Base-by-base conservation (phyloP, 2,888 invertebrate species). In the Anodontia alba region DNA sequence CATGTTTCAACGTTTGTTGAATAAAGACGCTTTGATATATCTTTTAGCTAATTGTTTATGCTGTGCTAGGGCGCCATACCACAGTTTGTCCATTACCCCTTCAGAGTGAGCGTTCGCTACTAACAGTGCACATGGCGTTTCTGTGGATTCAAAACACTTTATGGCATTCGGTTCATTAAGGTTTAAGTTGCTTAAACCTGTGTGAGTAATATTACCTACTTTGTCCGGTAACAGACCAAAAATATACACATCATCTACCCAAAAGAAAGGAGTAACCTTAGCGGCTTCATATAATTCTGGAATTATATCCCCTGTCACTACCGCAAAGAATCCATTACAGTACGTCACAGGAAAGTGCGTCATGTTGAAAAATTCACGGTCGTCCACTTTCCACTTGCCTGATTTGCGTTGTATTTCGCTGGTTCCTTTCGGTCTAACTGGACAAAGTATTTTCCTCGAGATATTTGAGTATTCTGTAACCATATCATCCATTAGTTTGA, bases 131-230 rank as follows among this genome's bases (percentile, higher is more conserved):
- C 90, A 90, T 1, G 86, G 81, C 42, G 76, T 84, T 46, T 80
- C 77, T 31, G 78, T 79, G 1, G 80, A 76, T 12, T 83, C 76
- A 76, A 87, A 91, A 79, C 90, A 90, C 20, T 84, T 42, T 1
- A 88, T 49, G 0, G 90, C 89, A 2, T 68, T 43, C 15, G 85
- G 84, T 70, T 86, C 78, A 66, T 98, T 98, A 71, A 98, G 95
- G 7, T 98, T 98, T 79, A 99, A 98, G 94, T 98, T 98, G 95
- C 98, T 95, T 86, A 99, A 73, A 54, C 88, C 78, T n/a, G 86
- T 76, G 76, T 89, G 90, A 1, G 76, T 86, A 8, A 92, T 86
- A 10, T 85, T 74, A 0, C 89, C 87, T 8, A 92, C 88, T 71
- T 92, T 93, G 31, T 86, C 78, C 1, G 92, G 90, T 26, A 94